These are phyloP conservation scores for Crotalus tigris DNA, from an alignment of 2,113 vertebrate species.

Conservation along the genomic window DNA sequence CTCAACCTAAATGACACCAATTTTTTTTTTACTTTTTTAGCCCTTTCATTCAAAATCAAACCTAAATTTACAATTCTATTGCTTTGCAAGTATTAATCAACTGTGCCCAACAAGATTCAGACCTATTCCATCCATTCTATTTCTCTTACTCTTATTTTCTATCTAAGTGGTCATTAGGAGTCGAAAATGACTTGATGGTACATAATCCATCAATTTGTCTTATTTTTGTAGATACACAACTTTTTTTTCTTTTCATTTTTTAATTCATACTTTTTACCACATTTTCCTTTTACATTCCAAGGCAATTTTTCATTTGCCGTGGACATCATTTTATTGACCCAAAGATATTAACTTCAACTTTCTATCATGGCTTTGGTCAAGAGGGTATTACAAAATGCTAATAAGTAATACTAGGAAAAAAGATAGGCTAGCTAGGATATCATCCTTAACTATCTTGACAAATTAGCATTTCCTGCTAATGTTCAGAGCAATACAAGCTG, in stretches of 20 bases:
- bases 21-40: neutral
- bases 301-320: neutral
- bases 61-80: neutral
- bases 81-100: neutral
- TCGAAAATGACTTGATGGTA: neutral
- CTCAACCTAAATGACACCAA: neutral
- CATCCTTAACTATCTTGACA: too few species aligned
- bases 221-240: neutral
- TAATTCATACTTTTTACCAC: neutral
- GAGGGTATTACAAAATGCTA: neutral
- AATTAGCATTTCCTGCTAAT: neutral
- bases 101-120: neutral
- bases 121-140: neutral
- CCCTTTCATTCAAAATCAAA: neutral
- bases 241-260: neutral
- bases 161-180: neutral
- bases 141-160: neutral
- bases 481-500: neutral
- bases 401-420: neutral
- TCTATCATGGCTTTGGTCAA: neutral
- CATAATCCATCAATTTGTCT: neutral
- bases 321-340: neutral
- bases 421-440: neutral
- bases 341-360: neutral
- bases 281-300: neutral